phyloP scores from a whole-genome alignment of 2,888 invertebrate genomes.

The Zhuqinia jingwanae region DNA sequence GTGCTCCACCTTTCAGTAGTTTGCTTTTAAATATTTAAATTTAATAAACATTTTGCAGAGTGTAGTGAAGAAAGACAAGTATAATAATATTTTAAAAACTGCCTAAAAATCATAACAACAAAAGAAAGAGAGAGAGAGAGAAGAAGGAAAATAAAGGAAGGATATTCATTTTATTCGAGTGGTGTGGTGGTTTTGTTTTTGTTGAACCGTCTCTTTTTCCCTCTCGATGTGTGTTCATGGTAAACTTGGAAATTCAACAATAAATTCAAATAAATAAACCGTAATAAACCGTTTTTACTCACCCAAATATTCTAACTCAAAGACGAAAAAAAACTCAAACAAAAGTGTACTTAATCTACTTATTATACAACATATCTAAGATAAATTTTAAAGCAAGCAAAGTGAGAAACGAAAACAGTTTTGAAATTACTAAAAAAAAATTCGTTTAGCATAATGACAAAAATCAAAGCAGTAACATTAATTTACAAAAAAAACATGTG shows the following conservation, averaged over 20 bases:
- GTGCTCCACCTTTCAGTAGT: not conserved
- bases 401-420: slow-evolving; percentile 5
- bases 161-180: too few relatives aligned
- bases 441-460: not conserved
- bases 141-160: too few relatives aligned
- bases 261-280: too few relatives aligned
- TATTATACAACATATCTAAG: not conserved
- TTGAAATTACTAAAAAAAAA: not conserved
- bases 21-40: not conserved
- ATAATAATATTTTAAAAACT: too few relatives aligned
- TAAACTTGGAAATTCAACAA: not conserved
- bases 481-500: not conserved
- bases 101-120: too few relatives aligned
- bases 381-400: not conserved
- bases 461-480: not conserved
- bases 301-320: not conserved
- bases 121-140: not conserved
- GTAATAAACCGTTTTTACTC: not conserved
- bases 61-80: not conserved
- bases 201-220: too few relatives aligned
- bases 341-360: not conserved
- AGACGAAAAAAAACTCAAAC: not conserved
- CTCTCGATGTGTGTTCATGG: not conserved
- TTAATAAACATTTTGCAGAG: not conserved
- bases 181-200: too few relatives aligned